Evolutionary conservation across 2,113 vertebrate species (phyloP).

Genomic region (Chroicocephalus ridibundus): DNA sequence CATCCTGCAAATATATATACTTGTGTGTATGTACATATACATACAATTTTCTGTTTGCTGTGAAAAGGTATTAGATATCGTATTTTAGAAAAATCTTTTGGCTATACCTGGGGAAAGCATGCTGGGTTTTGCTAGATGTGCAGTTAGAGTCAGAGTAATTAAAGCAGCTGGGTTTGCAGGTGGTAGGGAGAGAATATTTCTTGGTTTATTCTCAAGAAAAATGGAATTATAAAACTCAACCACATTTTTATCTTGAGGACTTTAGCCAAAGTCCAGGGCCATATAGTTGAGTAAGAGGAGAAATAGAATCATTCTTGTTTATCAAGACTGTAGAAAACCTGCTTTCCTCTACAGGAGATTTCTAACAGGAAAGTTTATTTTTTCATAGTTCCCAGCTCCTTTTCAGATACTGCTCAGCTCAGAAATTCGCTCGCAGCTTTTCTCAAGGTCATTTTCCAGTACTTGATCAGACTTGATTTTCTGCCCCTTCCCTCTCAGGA

Average conservation of each 20-base stretch:
- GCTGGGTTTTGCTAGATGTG: not conserved
- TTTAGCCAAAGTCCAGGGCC: not conserved
- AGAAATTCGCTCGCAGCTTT: not conserved
- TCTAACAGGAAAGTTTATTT: not conserved
- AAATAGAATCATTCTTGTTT: not conserved
- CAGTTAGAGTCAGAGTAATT: not conserved
- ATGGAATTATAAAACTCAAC: not conserved
- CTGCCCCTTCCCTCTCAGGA: not conserved
- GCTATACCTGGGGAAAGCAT: not conserved
- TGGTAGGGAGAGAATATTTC: not conserved
- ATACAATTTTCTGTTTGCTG: not conserved
- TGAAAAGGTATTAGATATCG: not conserved
- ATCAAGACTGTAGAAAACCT: not conserved
- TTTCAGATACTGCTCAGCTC: not conserved
- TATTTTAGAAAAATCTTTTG: not conserved
- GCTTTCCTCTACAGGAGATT: not conserved
- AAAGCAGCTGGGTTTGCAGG: not conserved
- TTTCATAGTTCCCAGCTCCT: not conserved
- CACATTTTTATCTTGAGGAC: not conserved
- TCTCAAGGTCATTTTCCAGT: constrained; percentile 13
- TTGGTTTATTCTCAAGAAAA: not conserved
- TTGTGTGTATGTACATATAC: not conserved
- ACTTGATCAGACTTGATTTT: not conserved
- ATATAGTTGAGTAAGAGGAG: not conserved
- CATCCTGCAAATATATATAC: not conserved